Evolutionary conservation across 2,888 invertebrate genomes (phyloP).

Genomic region (Mimumesa dahlbomi): DNA sequence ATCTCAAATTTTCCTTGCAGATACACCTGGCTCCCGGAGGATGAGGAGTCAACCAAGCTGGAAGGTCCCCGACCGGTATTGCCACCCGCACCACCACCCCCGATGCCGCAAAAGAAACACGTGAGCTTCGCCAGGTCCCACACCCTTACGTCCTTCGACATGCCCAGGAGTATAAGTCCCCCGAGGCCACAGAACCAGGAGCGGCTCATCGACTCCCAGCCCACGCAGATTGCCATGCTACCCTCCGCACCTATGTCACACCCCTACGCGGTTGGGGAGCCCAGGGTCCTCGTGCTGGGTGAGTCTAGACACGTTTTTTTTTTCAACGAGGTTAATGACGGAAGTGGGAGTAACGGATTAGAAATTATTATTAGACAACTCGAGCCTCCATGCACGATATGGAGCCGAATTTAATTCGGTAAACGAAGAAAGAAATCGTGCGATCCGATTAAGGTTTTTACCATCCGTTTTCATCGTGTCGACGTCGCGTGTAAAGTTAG

Average conservation of each 20-base stretch:
- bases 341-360: too few relatives aligned
- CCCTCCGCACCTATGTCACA: conserved; percentile 66
- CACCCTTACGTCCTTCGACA: conserved; percentile 91
- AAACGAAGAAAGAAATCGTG: too few relatives aligned
- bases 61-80: conserved; percentile 84
- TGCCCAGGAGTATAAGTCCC: conserved; percentile 80
- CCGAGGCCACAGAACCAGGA: conserved; percentile 81
- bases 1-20: too few relatives aligned
- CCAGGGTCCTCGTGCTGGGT: conserved; percentile 80
- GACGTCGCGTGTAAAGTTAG: too few relatives aligned
- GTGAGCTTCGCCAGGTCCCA: conserved; percentile 95
- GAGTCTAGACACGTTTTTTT: conserved; percentile 56
- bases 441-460: too few relatives aligned
- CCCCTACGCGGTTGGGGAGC: conserved; percentile 73
- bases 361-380: too few relatives aligned
- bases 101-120: conserved; percentile 90
- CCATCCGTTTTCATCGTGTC: too few relatives aligned
- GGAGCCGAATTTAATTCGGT: too few relatives aligned
- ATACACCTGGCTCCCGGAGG: conserved; percentile 90
- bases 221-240: conserved; percentile 72
- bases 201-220: conserved; percentile 79
- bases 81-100: conserved; percentile 81
- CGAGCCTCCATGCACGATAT: too few relatives aligned
- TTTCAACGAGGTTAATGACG: too few relatives aligned
- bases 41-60: conserved; percentile 87